Conservation (phyloP, 2,888 invertebrate genomes). For the Steinernema carpocapsae region DNA sequence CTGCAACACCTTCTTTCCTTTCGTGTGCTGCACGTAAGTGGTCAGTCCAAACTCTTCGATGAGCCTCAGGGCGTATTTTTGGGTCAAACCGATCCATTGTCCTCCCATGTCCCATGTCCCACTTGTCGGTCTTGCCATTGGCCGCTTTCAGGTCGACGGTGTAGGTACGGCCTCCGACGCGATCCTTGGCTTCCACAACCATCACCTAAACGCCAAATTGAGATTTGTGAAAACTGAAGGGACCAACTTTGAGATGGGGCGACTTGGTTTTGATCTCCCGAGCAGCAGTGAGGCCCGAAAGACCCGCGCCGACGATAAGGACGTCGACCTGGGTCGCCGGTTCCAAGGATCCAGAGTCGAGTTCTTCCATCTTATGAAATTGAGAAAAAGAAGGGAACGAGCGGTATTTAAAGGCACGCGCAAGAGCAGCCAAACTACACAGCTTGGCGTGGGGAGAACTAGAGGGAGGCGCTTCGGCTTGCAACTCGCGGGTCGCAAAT, state of each 20-base stretch:
- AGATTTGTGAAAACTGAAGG: no score
- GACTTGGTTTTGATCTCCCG: constrained; percentile 47
- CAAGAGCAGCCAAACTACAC: no score
- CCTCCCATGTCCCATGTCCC: constrained; percentile 68
- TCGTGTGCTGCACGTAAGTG: constrained; percentile 63
- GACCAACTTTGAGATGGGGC: constrained; percentile 29
- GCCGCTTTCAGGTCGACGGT: constrained; percentile 49
- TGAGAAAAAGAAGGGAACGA: no score
- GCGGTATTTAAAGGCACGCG: no score
- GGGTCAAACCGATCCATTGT: constrained; percentile 71
- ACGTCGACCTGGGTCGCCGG: no score
- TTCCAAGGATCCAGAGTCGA: no score
- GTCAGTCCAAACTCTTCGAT: constrained; percentile 69
- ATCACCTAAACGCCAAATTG: no score
- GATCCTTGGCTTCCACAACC: constrained; percentile 69
- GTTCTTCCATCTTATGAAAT: no score
- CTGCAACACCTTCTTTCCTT: constrained; percentile 62
- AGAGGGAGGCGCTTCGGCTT: no score
- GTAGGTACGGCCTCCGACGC: constrained; percentile 71
- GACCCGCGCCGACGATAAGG: constrained; percentile 69
- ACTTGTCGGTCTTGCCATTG: constrained; percentile 42
- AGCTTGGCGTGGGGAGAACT: no score
- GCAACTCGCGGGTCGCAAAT: no score
- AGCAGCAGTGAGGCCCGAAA: constrained; percentile 69
- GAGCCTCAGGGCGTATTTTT: constrained; percentile 69